A percentile compares a stretch with the other conserved stretches of the same genome.
Evolutionary conservation across 2,888 invertebrate species (phyloP).

Genomic region (Dexiosoma caninum): DNA sequence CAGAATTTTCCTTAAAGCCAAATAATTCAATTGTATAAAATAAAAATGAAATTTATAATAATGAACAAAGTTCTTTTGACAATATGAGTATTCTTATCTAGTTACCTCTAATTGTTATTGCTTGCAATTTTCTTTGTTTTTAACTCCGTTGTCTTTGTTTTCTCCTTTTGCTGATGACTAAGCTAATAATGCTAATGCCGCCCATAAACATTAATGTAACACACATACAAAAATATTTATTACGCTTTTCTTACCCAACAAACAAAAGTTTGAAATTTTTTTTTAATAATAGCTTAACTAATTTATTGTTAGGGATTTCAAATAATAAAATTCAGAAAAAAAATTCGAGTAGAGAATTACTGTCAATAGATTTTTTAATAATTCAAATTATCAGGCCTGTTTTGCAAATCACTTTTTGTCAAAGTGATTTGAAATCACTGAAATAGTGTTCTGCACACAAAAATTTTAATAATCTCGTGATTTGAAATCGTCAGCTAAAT

Average conservation of each 20-base stretch:
- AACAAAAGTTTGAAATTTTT: neutral
- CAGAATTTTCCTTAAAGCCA: neutral
- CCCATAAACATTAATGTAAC: neutral
- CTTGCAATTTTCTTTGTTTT: neutral
- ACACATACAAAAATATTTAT: neutral
- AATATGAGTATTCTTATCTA: constrained; percentile 29
- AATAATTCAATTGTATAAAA: neutral
- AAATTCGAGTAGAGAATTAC: too few relatives aligned
- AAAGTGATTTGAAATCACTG: too few relatives aligned
- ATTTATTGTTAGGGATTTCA: too few relatives aligned
- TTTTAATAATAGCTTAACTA: too few relatives aligned
- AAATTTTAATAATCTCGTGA: too few relatives aligned
- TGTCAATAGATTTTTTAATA: too few relatives aligned
- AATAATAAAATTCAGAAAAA: too few relatives aligned
- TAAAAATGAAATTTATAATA: neutral
- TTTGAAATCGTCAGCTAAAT: too few relatives aligned
- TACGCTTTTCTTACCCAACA: neutral
- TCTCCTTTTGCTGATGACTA: neutral
- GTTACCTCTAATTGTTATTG: constrained; percentile 18
- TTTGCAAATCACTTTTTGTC: too few relatives aligned
- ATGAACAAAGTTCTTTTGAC: constrained; percentile 2
- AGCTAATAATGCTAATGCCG: constrained; percentile 33
- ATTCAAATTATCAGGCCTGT: too few relatives aligned
- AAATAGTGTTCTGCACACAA: too few relatives aligned
- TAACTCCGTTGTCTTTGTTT: neutral